These are phyloP conservation scores for Zaprionus kolodkinae DNA, from an alignment of 1,140 invertebrate genomes.

Conservation along the genomic window DNA sequence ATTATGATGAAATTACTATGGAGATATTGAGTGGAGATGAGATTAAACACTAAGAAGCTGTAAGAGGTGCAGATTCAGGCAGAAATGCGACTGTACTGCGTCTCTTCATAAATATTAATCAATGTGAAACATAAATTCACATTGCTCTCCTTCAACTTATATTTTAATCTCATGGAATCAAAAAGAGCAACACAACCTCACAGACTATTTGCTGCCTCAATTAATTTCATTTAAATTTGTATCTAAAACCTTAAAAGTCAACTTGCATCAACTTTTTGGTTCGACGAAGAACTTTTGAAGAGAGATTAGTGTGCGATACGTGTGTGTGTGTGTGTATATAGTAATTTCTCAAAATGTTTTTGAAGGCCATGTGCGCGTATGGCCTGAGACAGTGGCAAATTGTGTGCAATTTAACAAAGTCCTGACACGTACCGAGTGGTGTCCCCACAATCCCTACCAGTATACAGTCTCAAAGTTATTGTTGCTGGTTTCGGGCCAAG, in stretches of 20 bases:
- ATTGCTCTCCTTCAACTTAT: too few species aligned
- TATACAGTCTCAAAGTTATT: neutral
- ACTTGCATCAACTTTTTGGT: neutral
- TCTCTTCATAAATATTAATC: too few species aligned
- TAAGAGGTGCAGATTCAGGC: neutral
- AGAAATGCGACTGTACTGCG: neutral
- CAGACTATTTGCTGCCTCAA: neutral
- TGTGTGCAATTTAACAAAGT: constrained; percentile 43
- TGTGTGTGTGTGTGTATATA: neutral
- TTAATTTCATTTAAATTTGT: neutral
- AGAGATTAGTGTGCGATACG: constrained; percentile 11
- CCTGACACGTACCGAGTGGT: constrained; percentile 41
- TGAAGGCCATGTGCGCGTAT: neutral
- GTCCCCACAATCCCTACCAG: neutral
- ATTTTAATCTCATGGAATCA: too few species aligned
- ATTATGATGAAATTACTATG: neutral
- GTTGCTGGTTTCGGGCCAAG: constrained; percentile 30
- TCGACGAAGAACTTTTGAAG: constrained; percentile 1
- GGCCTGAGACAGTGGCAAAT: constrained; percentile 28
- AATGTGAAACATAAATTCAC: too few species aligned
- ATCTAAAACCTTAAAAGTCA: constrained; percentile 5
- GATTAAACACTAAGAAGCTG: neutral
- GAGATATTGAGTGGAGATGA: neutral
- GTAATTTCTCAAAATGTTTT: constrained; percentile 16
- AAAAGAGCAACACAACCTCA: neutral